Evolutionary conservation across 1,140 invertebrate species (phyloP), one percentile per base, ranked within the genome.

Genomic region (Globodera rostochiensis): DNA sequence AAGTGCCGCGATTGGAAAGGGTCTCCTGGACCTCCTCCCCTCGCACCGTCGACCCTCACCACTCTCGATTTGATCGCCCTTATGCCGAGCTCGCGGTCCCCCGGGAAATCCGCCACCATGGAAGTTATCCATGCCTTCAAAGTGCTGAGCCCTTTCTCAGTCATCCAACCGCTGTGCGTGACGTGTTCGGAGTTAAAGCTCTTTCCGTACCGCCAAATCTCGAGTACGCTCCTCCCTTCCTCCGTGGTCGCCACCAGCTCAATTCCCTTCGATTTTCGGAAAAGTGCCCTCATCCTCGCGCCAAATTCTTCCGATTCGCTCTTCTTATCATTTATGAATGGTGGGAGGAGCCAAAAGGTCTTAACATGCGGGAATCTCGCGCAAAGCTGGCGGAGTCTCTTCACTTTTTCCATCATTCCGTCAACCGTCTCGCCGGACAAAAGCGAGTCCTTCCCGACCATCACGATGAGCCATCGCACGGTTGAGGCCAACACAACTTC

Each of bases 11-110:
- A 15, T 11, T 0, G 9, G 9, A 45, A 25, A 25, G n/a, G 73
- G 73, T 74, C 73, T 19, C 36, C 73, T 74, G 60, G 73, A 74
- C 73, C 73, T 47, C 73, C 49, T 9, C 73, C 73, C 7, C 73
- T 46, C 8, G 4, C 47, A n/a, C n/a, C n/a, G n/a, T n/a, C n/a
- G n/a, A n/a, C n/a, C n/a, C n/a, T n/a, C n/a, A n/a, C n/a, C n/a
- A n/a, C n/a, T n/a, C 47, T 47, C 8, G 73, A 74, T 8, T 36
- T 46, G 1, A 74, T 25, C 0, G 21, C 47, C 7, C 45, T 25
- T 13, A 74, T 60, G n/a, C 73, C 73, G 21, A 74, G 73, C 47
- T 74, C 73, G 0, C 60, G 6, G 45, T 74, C 73, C 3, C 73
- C 73, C 45, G 73, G 73, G 11, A 74, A 74, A 3, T 4, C 4